These are phyloP conservation scores for Ariolimax columbianus DNA, from an alignment of 2,888 invertebrate species.

Conservation along the genomic window DNA sequence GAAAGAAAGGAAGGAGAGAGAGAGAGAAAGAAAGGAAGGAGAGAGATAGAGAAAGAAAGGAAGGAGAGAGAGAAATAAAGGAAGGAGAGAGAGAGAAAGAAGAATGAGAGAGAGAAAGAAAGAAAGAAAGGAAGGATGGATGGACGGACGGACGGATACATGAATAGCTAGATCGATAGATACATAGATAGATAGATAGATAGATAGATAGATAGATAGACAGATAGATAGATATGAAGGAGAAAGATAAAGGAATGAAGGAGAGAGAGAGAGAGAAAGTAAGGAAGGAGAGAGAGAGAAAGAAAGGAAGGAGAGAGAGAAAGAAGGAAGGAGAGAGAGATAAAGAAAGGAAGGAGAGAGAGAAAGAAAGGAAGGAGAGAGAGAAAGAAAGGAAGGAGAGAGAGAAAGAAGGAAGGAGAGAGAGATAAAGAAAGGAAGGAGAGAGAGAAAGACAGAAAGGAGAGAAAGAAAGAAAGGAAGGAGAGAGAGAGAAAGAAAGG, in stretches of 20 bases:
- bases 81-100: too few species aligned
- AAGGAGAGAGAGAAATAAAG: neutral
- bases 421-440: neutral
- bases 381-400: neutral
- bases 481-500: neutral
- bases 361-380: neutral
- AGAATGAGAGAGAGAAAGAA: too few species aligned
- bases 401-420: neutral
- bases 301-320: neutral
- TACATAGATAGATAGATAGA: too few species aligned
- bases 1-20: neutral
- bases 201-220: too few species aligned
- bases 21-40: neutral
- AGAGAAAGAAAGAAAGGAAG: neutral
- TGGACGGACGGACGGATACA: too few species aligned
- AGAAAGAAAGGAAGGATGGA: neutral
- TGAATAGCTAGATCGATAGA: too few species aligned
- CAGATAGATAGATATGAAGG: too few species aligned
- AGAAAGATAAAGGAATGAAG: too few species aligned
- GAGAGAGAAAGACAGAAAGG: neutral
- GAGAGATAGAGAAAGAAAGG: neutral
- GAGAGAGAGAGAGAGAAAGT: neutral
- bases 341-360: neutral
- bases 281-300: neutral
- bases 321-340: neutral